Base-by-base conservation (phyloP, 2,888 invertebrate genomes). In the Drepana falcataria region DNA sequence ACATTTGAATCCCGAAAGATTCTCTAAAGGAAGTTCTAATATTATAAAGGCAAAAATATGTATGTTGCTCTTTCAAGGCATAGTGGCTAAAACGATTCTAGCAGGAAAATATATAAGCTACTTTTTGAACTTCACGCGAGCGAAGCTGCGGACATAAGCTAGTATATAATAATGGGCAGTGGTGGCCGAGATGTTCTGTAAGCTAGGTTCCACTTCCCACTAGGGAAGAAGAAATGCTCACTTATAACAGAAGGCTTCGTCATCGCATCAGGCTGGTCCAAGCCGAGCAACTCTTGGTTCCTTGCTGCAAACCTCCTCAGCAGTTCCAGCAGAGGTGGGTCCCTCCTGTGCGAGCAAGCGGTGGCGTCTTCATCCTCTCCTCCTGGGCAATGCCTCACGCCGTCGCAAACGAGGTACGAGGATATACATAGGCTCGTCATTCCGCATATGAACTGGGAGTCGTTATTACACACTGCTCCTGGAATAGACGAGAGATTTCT, bases 361-460 rank as follows among this genome's bases (percentile, higher is more conserved):
- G 60, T 63, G 0, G 81, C 52, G 44, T 93, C 93, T 63, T 93
- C 93, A 59, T 93, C 93, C 57, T 93, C 93, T 3, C 93, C 93
- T 0, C 92, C 92, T 0, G 94, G 94, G 63, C 95, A 95, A 73
- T 95, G 94, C 1, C 91, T 85, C 35, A 93, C 91, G 6, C 94
- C 94, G 65, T 95, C 94, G 75, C 95, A 95, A 33, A 93, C 91
- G 60, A 94, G 83, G 68, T 93, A 92, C 52, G 93, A 92, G 1
- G 94, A 93, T 54, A 95, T 92, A 80, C 95, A 95, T 49, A 94
- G 85, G 60, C 81, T 78, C 33, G 88, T 87, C 44, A 71, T 59
- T 0, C 90, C 90, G 62, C 91, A 91, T 4, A 70, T 65, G 69
- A 87, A 90, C 61, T 89, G 87, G 40, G 86, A 81, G 5, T 84